Evolutionary conservation across 1,140 invertebrate genomes (phyloP), one percentile per base, ranked within the genome.

Genomic region (Grapholita molesta): DNA sequence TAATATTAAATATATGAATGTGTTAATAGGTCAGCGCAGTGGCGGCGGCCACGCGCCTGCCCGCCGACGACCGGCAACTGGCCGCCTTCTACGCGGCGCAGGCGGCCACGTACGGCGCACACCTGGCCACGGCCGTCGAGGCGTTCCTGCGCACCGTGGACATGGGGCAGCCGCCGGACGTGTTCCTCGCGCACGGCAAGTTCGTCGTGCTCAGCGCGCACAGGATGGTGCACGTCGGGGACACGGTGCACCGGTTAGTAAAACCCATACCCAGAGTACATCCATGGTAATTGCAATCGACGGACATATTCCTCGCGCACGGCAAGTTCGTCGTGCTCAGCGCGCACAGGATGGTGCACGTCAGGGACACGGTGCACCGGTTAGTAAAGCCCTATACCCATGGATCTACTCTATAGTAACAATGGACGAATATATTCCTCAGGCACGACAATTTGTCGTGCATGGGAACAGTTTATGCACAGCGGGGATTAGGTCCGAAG

Each of bases 391-490:
- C n/a, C n/a, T n/a, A 12, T 35, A 38, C n/a, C n/a, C 6, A 38
- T 3, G 1, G 9, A n/a, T n/a, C n/a, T 35, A 6, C 2, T 38
- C 11, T 3, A 3, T 30, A n/a, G n/a, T n/a, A n/a, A n/a, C 97
- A 98, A 86, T 97, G 97, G 8, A 98, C 98, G 0, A 97, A 97
- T 90, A 95, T 97, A 66, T 98, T 99, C 84, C 94, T 99, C 15
- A 97, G 96, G 24, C 97, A 98, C 85, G 96, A 97, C 11, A 99
- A 99, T 98, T 98, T 88, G 97, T 99, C 2, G 96, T 99, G 18
- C 92, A n/a, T n/a, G n/a, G n/a, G n/a, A n/a, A n/a, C n/a, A n/a
- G n/a, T n/a, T n/a, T n/a, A n/a, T n/a, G n/a, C n/a, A n/a, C n/a
- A n/a, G n/a, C n/a, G n/a, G n/a, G n/a, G n/a, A n/a, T n/a, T n/a